phyloP scores from a whole-genome alignment of 2,797 vertebrate genomes.

The Paguma larvata region DNA sequence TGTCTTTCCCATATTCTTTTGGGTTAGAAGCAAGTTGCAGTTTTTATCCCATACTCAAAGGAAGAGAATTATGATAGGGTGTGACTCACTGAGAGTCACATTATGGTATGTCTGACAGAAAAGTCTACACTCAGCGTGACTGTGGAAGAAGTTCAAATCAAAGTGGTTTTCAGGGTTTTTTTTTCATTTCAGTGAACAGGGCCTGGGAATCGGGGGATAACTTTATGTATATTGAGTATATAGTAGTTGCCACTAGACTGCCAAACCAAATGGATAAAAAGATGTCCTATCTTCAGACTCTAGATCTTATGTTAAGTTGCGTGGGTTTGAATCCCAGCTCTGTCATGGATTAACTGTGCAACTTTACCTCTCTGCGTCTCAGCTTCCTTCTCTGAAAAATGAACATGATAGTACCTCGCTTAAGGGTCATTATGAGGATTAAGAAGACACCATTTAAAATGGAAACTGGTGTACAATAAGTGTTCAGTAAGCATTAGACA shows the following conservation, averaged over 20 bases:
- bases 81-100: not conserved
- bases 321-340: not conserved
- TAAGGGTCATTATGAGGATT: not conserved
- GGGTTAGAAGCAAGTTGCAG: not conserved
- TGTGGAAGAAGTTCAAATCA: not conserved
- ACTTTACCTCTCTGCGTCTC: not conserved
- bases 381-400: slow-evolving; percentile 27
- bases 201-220: no score
- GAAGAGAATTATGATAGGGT: not conserved
- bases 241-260: not conserved
- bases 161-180: not conserved
- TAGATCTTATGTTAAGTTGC: not conserved
- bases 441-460: not conserved
- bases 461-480: not conserved
- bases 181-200: not conserved
- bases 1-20: not conserved
- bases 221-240: not conserved
- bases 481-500: not conserved
- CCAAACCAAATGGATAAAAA: not conserved
- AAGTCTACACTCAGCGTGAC: not conserved
- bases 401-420: not conserved
- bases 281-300: not conserved
- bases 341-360: not conserved
- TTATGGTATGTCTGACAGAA: not conserved
- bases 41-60: not conserved